A percentile compares a stretch with the other conserved stretches of the same genome.
These are phyloP conservation scores for Antennarius striatus DNA, from an alignment of 2,113 vertebrate genomes.

Conservation along the genomic window DNA sequence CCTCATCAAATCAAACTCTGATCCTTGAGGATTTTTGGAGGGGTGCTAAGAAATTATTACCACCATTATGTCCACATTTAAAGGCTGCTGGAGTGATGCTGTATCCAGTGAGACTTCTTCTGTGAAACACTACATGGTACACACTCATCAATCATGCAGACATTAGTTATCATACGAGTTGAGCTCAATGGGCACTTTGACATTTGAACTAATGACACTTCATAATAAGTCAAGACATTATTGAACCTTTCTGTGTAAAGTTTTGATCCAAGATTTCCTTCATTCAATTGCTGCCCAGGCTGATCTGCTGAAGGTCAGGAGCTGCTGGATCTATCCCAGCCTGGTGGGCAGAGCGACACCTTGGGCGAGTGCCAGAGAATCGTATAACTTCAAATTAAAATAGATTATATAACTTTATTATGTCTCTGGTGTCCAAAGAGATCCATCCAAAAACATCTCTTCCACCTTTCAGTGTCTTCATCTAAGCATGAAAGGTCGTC, in stretches of 20 bases:
- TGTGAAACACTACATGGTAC: neutral
- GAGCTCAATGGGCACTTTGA: neutral
- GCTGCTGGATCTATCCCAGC: constrained; percentile 2
- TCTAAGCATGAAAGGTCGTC: neutral
- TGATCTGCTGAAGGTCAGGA: neutral
- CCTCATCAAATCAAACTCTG: no score
- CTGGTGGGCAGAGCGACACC: constrained; percentile 3
- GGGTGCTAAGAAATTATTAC: neutral
- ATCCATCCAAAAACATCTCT: neutral
- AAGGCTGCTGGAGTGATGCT: neutral
- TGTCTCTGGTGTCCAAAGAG: neutral
- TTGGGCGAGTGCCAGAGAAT: constrained; percentile 15
- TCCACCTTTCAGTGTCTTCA: neutral
- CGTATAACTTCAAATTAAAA: constrained; percentile 5
- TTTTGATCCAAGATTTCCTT: neutral
- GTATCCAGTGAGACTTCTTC: neutral
- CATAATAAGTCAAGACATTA: neutral
- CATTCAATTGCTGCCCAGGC: neutral
- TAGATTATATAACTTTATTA: constrained; percentile 1
- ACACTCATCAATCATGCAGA: neutral
- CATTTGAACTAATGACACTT: neutral
- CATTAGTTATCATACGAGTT: neutral
- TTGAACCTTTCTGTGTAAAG: neutral
- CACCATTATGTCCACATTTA: neutral
- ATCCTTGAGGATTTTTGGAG: no score